Percentiles rank a stretch among this genome's conserved stretches.
Conservation (phyloP, 2,888 invertebrate species). For the Oligia fasciuncula region DNA sequence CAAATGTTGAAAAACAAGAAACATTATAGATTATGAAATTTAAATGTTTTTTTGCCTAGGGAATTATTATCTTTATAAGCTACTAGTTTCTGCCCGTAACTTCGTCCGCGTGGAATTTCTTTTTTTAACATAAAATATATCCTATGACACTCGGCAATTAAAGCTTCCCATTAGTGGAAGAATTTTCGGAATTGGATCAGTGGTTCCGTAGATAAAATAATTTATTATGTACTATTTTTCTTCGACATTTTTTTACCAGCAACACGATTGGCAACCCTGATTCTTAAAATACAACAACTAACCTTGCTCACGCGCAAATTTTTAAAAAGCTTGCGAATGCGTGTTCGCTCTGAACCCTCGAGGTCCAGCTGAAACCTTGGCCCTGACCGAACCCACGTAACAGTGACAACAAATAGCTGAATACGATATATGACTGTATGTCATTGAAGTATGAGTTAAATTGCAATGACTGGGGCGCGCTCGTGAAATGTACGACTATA, state of each 20-base stretch:
- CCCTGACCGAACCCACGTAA: constrained; percentile 46
- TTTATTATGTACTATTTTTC: background rate
- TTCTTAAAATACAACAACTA: constrained; percentile 26
- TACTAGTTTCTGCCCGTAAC: no score
- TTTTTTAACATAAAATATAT: no score
- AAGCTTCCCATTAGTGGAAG: no score
- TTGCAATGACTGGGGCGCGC: background rate
- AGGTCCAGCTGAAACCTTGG: constrained; percentile 42
- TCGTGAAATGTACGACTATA: background rate
- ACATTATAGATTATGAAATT: background rate
- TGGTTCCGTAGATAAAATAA: background rate
- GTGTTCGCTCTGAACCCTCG: constrained; percentile 4
- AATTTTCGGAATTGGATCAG: no score
- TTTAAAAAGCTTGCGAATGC: constrained; percentile 11
- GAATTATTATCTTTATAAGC: background rate
- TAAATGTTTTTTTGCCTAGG: no score
- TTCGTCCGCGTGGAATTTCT: no score
- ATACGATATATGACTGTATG: background rate
- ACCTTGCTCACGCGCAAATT: constrained; percentile 25
- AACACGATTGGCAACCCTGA: background rate
- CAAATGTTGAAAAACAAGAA: no score
- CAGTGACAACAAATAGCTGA: constrained; percentile 9
- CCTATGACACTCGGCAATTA: no score
- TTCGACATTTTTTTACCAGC: background rate
- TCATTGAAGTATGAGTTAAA: background rate